Base-by-base conservation (phyloP, 92 coral and sea anemone species). In the Epizoanthus rinbou region DNA sequence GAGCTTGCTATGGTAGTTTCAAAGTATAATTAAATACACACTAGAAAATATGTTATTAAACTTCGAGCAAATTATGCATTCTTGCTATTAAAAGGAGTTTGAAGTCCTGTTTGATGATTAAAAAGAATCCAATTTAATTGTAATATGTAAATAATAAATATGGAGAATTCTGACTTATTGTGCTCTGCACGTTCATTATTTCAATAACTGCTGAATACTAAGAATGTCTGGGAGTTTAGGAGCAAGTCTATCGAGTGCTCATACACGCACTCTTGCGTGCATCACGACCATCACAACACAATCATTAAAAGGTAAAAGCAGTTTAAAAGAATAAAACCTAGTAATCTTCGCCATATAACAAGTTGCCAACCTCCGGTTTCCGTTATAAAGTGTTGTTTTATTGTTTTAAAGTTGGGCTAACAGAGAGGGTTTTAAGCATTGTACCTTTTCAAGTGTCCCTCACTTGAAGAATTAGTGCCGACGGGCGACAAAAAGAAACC, bases 401-500 rank as follows among this genome's bases (percentile, higher is more conserved):
- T 63, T 78, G 82, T 60, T 60, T 41, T 41, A 59, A 60, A 62
- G 64, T 62, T 60, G 19, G 66, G 47, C 58, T 60, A 60, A 62
- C 71, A 53, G 35, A 22, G 47, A 62, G 21, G 45, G 43, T 37
- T 17, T 6, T 0, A 10, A 78, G 82, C 23, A 78, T 78, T 78
- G 71, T 78, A 78, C 82, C 71, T 11, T 59, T 63, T 22, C 57
- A 9, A 78, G 22, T 41, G 71, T 41, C 73, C 66, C 72, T 78
- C 71, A 25, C 47, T 69, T 37, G 35, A 60, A 31, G 41, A 50
- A 19, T 39, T 45, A 8, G 50, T 13, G 45, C 21, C 18, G 13
- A 67, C 47, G 21, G 28, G 3, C 23, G 17, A 57, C 23, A 22
- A 43, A 41, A 59, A 41, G 17, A 78, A 19, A 69, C 82, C 70